Conservation (phyloP, 1,140 invertebrate species). For the Diprion similis region DNA sequence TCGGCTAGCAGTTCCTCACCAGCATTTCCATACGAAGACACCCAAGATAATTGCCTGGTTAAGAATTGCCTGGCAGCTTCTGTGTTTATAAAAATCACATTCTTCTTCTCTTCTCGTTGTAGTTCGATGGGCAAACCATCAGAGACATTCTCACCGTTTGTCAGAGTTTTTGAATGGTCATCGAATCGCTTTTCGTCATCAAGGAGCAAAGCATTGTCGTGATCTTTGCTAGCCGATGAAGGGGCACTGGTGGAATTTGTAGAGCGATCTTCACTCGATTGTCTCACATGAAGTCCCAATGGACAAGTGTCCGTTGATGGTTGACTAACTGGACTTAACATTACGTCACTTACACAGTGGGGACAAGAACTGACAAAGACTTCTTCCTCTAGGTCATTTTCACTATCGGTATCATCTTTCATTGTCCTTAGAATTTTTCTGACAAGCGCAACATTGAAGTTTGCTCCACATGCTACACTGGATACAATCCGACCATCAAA, state of each 20-base stretch:
- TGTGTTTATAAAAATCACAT: slow-evolving; percentile 75
- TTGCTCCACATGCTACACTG: slow-evolving; percentile 69
- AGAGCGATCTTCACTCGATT: slow-evolving; percentile 63
- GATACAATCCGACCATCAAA: slow-evolving; percentile 72
- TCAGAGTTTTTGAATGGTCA: slow-evolving; percentile 32
- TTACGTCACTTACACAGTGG: slow-evolving; percentile 62
- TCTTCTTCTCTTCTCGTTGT: slow-evolving; percentile 66
- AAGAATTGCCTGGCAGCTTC: slow-evolving; percentile 75
- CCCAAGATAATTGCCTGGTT: slow-evolving; percentile 75
- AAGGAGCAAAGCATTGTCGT: slow-evolving; percentile 31
- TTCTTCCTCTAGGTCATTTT: slow-evolving; percentile 67
- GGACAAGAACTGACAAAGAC: slow-evolving; percentile 72
- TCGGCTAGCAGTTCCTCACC: slow-evolving; percentile 72
- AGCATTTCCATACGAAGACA: slow-evolving; percentile 65
- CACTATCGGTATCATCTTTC: slow-evolving; percentile 67
- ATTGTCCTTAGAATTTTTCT: slow-evolving; percentile 65
- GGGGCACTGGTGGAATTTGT: slow-evolving; percentile 60
- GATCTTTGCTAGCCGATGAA: slow-evolving; percentile 58
- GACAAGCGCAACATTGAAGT: slow-evolving; percentile 73
- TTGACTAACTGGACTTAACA: slow-evolving; percentile 48
- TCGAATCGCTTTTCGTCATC: slow-evolving; percentile 36
- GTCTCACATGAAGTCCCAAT: slow-evolving; percentile 54
- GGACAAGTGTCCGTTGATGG: slow-evolving; percentile 62
- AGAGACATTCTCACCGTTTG: slow-evolving; percentile 48
- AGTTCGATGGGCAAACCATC: slow-evolving; percentile 48